Evolutionary conservation across 1,140 invertebrate species (phyloP).

Genomic region (Maniola jurtina): DNA sequence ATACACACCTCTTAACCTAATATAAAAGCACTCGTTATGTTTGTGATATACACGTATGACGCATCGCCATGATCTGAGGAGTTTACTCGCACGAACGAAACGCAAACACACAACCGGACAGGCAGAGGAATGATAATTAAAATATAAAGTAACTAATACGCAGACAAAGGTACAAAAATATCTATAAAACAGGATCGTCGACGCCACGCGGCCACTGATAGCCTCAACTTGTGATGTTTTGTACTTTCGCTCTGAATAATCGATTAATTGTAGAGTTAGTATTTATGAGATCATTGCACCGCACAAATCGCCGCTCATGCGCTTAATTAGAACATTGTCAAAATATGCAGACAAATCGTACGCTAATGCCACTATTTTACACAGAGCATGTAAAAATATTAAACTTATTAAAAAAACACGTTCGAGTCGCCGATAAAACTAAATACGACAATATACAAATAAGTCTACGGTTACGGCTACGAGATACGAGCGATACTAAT

Average conservation of each 20-base stretch:
- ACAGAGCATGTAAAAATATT: conserved; percentile 57
- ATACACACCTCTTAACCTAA: conserved; percentile 78
- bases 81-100: conserved; percentile 51
- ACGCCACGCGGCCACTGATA: conserved; percentile 25
- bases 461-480: conserved; percentile 64
- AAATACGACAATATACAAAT: conserved; percentile 74
- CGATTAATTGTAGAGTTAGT: conserved; percentile 61
- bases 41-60: conserved; percentile 48
- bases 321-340: conserved; percentile 72
- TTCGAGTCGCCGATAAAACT: conserved; percentile 54
- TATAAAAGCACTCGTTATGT: conserved; percentile 74
- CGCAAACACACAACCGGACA: conserved; percentile 59
- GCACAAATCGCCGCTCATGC: conserved; percentile 57
- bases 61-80: conserved; percentile 38
- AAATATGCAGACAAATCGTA: conserved; percentile 74
- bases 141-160: conserved; percentile 67
- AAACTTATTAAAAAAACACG: conserved; percentile 55
- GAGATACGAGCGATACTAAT: conserved; percentile 68
- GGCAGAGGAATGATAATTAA: conserved; percentile 68
- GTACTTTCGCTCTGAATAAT: conserved; percentile 74
- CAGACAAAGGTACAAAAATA: conserved; percentile 75
- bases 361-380: conserved; percentile 60
- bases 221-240: conserved; percentile 56
- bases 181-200: conserved; percentile 49
- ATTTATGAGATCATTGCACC: conserved; percentile 75